Percentiles rank a stretch among this genome's conserved stretches.
phyloP scores from a whole-genome alignment of 1,140 invertebrate species.

The Thereuonema tuberculata region DNA sequence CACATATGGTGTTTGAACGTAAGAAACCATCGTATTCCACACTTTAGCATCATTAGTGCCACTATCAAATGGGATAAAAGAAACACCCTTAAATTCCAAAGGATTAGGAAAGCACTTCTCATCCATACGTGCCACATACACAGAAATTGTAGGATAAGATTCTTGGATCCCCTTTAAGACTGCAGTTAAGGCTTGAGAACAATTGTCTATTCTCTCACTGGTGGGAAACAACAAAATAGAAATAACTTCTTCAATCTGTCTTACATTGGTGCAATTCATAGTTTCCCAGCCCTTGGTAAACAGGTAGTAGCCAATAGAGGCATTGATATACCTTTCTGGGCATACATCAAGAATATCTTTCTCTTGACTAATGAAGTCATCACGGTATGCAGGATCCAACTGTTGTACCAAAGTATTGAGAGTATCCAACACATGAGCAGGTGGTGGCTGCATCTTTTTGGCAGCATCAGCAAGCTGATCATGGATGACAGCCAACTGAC shows the following conservation, averaged over 20 bases:
- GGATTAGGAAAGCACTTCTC: background rate
- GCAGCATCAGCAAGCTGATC: background rate
- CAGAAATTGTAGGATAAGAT: background rate
- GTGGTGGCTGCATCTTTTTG: background rate
- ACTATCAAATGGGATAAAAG: too few species aligned
- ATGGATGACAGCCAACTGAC: background rate
- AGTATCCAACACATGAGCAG: background rate
- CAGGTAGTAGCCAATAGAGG: background rate
- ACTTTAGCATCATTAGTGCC: constrained; percentile 8
- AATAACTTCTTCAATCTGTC: background rate
- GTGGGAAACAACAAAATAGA: background rate
- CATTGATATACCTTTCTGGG: background rate
- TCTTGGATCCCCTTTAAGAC: background rate
- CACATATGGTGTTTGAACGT: constrained; percentile 24
- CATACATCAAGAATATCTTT: background rate
- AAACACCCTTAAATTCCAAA: background rate
- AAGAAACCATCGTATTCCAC: constrained; percentile 18
- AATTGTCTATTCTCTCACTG: background rate
- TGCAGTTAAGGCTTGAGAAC: background rate
- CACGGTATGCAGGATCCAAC: background rate
- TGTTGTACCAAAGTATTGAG: background rate
- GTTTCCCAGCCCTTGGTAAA: background rate
- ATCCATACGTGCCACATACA: background rate
- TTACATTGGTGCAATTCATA: background rate
- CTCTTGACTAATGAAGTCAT: background rate